These are phyloP conservation scores for Nomia melanderi DNA, from an alignment of 1,140 invertebrate species.

Conservation along the genomic window DNA sequence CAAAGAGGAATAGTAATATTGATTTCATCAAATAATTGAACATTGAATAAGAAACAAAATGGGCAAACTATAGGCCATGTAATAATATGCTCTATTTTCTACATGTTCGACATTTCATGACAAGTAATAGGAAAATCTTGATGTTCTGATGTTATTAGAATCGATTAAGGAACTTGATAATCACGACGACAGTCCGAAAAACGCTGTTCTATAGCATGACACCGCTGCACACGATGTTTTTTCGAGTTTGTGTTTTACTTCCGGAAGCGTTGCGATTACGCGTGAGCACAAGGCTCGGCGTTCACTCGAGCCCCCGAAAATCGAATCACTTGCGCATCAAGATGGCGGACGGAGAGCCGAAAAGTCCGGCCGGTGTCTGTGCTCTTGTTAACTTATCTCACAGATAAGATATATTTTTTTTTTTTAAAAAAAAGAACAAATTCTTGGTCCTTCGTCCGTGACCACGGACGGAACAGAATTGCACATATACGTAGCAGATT, in stretches of 20 bases:
- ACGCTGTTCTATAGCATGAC: conserved; percentile 54
- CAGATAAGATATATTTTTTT: not conserved
- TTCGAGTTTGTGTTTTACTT: conserved; percentile 5
- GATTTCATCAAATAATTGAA: no score
- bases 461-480: conserved; percentile 40
- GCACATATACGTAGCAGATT: conserved; percentile 60
- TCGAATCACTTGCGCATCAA: conserved; percentile 51
- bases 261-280: no score
- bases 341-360: not conserved
- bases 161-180: no score
- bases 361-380: not conserved
- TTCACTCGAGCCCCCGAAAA: not conserved
- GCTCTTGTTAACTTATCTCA: not conserved
- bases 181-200: conserved; percentile 3
- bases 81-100: no score
- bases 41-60: no score
- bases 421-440: not conserved
- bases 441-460: not conserved
- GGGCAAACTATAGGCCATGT: no score
- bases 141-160: no score
- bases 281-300: not conserved
- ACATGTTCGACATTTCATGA: no score
- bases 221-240: conserved; percentile 57
- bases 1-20: no score
- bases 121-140: no score